Conservation (phyloP, 2,113 vertebrate genomes). For the Brevimyrus niger region DNA sequence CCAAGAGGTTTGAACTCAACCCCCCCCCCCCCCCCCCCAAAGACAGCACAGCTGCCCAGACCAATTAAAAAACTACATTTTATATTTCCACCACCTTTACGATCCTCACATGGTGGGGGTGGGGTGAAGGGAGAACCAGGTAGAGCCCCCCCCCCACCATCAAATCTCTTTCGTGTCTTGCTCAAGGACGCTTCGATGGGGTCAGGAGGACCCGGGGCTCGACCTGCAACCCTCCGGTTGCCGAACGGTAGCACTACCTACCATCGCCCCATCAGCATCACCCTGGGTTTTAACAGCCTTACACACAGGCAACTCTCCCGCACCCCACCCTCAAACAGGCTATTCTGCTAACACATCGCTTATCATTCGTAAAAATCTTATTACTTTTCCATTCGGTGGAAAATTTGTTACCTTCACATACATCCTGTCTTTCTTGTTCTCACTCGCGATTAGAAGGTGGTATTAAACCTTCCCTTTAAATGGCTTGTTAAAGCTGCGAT, state of each 20-base stretch:
- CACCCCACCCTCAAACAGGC: neutral
- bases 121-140: neutral
- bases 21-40: neutral
- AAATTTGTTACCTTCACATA: neutral
- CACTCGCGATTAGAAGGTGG: neutral
- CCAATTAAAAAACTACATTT: slow-evolving; percentile 40
- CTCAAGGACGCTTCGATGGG: too few relatives aligned
- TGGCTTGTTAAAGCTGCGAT: neutral
- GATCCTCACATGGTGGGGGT: slow-evolving; percentile 3
- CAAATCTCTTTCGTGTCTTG: neutral
- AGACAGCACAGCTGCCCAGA: slow-evolving; percentile 25
- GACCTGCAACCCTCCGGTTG: too few relatives aligned
- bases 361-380: neutral
- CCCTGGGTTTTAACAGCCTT: neutral
- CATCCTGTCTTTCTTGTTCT: neutral
- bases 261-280: too few relatives aligned
- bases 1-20: slow-evolving; percentile 14
- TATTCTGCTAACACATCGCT: neutral
- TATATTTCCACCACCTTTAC: slow-evolving; percentile 38
- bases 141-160: neutral
- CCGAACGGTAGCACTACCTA: too few relatives aligned
- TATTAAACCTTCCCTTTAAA: neutral
- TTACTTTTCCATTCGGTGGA: neutral
- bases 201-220: too few relatives aligned
- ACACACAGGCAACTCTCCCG: neutral